Evolutionary conservation across 1,140 invertebrate genomes (phyloP).

Genomic region (Cydia fagiglandana): DNA sequence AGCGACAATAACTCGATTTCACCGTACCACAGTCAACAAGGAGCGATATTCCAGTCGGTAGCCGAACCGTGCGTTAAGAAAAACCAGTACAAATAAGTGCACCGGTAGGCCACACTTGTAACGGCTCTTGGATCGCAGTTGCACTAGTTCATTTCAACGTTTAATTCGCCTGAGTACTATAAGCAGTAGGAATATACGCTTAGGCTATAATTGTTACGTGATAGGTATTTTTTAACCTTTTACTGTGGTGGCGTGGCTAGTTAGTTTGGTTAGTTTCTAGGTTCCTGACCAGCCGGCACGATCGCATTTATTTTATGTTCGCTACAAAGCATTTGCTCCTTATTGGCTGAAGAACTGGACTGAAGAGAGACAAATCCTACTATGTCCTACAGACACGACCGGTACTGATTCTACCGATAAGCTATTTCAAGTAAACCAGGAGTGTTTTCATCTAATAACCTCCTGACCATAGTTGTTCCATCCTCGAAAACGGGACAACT

Average conservation of each 20-base stretch:
- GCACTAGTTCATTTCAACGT: not conserved
- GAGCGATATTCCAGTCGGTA: not conserved
- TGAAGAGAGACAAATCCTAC: too few species aligned
- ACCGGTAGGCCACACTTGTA: not conserved
- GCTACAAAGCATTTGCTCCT: not conserved
- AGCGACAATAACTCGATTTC: slow-evolving; percentile 6
- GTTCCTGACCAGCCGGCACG: not conserved
- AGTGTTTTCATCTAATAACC: too few species aligned
- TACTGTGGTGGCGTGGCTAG: not conserved
- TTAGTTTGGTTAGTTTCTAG: not conserved
- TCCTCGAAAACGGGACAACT: too few species aligned
- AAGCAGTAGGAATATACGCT: not conserved
- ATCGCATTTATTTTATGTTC: not conserved
- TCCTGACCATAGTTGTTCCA: too few species aligned
- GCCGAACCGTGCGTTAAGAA: not conserved
- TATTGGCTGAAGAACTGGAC: too few species aligned
- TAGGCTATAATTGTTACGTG: slow-evolving; percentile 5
- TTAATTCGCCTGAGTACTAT: not conserved
- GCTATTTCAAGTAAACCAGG: too few species aligned
- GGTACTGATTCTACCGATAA: too few species aligned
- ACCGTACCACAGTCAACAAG: not conserved
- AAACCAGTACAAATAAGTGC: not conserved
- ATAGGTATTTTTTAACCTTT: not conserved
- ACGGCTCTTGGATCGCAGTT: not conserved
- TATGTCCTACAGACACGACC: too few species aligned